Evolutionary conservation across 2,888 invertebrate species (phyloP).

Genomic region (Ectropis crepuscularia): DNA sequence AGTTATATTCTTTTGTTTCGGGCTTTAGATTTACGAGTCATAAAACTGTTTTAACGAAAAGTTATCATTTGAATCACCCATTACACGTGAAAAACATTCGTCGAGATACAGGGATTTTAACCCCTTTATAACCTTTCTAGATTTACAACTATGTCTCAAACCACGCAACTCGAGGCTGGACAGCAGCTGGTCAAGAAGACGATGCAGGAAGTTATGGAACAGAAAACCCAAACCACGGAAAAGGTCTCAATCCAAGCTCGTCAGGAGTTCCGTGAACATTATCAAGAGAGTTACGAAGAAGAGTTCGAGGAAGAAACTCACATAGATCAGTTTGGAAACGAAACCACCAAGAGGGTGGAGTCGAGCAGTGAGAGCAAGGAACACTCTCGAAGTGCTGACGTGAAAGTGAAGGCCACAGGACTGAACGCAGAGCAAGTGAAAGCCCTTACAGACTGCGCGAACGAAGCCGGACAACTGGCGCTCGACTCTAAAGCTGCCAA

Average conservation of each 20-base stretch:
- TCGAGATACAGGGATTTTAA: conserved; percentile 7
- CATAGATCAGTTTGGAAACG: conserved; percentile 75
- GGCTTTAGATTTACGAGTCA: conserved; percentile 20
- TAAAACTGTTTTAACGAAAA: conserved; percentile 10
- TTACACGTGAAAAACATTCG: conserved; percentile 2
- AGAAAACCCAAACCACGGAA: conserved; percentile 68
- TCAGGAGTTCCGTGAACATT: conserved; percentile 79
- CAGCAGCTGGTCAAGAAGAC: conserved; percentile 79
- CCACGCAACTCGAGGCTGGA: conserved; percentile 71
- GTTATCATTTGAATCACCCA: conserved; percentile 15
- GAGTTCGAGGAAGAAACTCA: conserved; percentile 81
- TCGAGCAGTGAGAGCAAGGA: conserved; percentile 81
- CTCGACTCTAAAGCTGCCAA: conserved; percentile 78
- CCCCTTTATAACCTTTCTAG: conserved; percentile 53
- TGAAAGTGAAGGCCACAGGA: conserved; percentile 78
- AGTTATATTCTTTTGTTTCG: conserved; percentile 36
- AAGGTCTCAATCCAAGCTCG: conserved; percentile 76
- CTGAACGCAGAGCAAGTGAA: conserved; percentile 77
- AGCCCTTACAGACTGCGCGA: conserved; percentile 80
- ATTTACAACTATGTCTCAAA: conserved; percentile 70
- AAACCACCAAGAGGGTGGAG: conserved; percentile 75
- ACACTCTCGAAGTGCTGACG: conserved; percentile 79
- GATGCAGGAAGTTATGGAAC: conserved; percentile 77
- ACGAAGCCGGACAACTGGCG: conserved; percentile 78
- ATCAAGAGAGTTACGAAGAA: conserved; percentile 79